phyloP scores from a whole-genome alignment of 2,113 vertebrate genomes.

The Eonycteris spelaea region DNA sequence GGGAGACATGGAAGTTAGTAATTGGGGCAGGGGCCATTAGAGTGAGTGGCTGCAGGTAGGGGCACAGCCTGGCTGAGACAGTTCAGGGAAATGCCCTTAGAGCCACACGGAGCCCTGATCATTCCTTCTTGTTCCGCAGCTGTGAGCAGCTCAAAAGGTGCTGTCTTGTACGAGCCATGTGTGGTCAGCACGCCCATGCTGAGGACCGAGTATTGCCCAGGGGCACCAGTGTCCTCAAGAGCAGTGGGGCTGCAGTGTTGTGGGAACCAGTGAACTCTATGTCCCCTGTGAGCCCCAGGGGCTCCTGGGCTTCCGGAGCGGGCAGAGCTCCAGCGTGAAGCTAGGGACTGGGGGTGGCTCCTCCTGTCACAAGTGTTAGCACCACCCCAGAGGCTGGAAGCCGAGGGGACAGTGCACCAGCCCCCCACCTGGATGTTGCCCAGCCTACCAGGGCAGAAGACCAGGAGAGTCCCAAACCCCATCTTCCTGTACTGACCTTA shows the following conservation, averaged over 20 bases:
- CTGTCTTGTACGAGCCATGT: conserved; percentile 57
- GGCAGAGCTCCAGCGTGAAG: conserved; percentile 47
- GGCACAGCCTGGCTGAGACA: background rate
- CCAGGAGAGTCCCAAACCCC: background rate
- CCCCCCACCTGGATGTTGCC: background rate
- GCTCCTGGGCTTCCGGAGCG: background rate
- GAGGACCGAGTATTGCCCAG: conserved; percentile 48
- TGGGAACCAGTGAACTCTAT: conserved; percentile 36
- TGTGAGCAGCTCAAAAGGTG: conserved; percentile 76
- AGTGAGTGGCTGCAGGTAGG: background rate
- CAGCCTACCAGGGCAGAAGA: background rate
- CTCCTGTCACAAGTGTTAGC: conserved; percentile 64
- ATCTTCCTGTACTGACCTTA: background rate
- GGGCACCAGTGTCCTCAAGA: conserved; percentile 22
- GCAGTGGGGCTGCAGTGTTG: conserved; percentile 37
- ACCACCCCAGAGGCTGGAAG: background rate
- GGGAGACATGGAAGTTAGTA: background rate
- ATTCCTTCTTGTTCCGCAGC: conserved; percentile 55
- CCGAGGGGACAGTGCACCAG: background rate
- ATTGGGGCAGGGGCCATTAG: background rate
- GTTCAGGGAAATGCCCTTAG: background rate
- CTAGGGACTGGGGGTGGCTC: conserved; percentile 29
- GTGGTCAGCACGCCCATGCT: conserved; percentile 46
- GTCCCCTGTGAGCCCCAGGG: conserved; percentile 54
- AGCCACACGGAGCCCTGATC: background rate